Evolutionary conservation across 2,888 invertebrate genomes (phyloP).

Genomic region (Arctia plantaginis): DNA sequence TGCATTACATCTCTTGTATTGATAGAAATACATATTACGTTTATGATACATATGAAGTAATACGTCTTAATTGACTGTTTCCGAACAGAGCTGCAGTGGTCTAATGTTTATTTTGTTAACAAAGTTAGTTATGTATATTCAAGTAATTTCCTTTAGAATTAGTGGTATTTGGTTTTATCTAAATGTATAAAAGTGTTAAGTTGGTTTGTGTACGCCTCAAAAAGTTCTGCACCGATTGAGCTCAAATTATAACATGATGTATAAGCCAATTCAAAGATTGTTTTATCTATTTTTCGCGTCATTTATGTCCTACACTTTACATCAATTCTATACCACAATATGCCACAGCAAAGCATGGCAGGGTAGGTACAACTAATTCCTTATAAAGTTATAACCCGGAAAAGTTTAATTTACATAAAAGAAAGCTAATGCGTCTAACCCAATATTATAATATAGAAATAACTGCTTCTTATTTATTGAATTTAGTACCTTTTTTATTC

Average conservation of each 20-base stretch:
- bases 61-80: constrained; percentile 44
- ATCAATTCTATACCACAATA: no score
- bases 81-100: constrained; percentile 20
- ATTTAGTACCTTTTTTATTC: background rate
- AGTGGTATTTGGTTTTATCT: constrained; percentile 21
- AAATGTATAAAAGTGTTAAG: no score
- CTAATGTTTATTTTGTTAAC: constrained; percentile 27
- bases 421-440: background rate
- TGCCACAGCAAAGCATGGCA: no score
- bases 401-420: background rate
- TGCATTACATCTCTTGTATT: constrained; percentile 45
- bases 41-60: constrained; percentile 23
- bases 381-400: background rate
- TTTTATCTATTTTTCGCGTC: no score
- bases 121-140: constrained; percentile 17
- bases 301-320: no score
- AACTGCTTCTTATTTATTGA: background rate
- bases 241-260: no score
- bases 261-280: no score
- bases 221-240: no score
- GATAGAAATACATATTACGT: constrained; percentile 24
- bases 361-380: background rate
- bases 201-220: no score
- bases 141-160: constrained; percentile 34
- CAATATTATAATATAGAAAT: no score